Evolutionary conservation across 1,140 invertebrate species (phyloP).

Genomic region (Zaprionus gabonicus): DNA sequence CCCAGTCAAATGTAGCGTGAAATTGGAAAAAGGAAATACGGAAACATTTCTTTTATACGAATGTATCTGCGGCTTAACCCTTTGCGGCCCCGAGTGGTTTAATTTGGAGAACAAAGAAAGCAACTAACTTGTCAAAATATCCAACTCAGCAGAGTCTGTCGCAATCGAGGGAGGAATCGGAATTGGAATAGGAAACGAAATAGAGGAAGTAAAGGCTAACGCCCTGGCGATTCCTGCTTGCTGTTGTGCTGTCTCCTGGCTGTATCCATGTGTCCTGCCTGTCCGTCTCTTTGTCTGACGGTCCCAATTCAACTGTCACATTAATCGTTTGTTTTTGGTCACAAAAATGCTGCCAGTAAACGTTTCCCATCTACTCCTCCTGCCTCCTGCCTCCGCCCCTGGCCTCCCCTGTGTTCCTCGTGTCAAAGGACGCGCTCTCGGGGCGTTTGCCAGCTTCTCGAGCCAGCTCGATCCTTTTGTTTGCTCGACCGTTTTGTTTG

Average conservation of each 20-base stretch:
- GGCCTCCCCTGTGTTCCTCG: conserved; percentile 13
- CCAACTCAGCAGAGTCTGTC: background rate
- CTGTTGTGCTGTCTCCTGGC: background rate
- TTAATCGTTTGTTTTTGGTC: conserved; percentile 84
- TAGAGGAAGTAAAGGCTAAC: conserved; percentile 11
- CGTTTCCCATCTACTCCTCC: conserved; percentile 49
- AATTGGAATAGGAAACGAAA: background rate
- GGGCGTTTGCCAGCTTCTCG: conserved; percentile 37
- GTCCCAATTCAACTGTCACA: conserved; percentile 81
- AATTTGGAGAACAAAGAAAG: conserved; percentile 58
- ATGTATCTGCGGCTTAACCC: conserved; percentile 64
- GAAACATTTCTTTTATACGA: conserved; percentile 12
- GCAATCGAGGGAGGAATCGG: background rate
- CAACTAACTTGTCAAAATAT: conserved; percentile 70
- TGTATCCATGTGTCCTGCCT: conserved; percentile 14
- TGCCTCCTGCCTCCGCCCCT: background rate
- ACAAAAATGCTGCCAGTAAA: conserved; percentile 75
- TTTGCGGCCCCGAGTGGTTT: conserved; percentile 67
- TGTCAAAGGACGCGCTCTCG: conserved; percentile 55
- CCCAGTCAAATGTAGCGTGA: conserved; percentile 70
- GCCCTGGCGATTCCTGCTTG: conserved; percentile 29
- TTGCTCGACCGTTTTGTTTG: conserved; percentile 51
- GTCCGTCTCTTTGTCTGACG: conserved; percentile 13
- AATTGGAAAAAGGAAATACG: conserved; percentile 60
- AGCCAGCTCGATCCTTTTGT: conserved; percentile 51